phyloP scores from a whole-genome alignment of 2,113 vertebrate species.

The Tachuris rubrigastra region DNA sequence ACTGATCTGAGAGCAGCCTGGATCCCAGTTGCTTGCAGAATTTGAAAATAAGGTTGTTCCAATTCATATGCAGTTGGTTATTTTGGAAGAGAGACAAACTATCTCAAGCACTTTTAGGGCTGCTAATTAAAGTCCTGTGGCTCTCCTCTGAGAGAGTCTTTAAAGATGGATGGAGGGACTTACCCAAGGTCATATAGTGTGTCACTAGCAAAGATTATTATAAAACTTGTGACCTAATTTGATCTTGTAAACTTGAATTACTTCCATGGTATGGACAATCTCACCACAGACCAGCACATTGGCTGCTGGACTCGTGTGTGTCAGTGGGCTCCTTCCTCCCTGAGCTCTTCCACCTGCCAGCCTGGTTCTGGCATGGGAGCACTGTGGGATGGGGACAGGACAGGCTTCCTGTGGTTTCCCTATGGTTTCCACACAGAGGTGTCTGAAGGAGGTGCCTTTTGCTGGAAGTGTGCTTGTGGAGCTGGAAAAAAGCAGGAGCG shows the following conservation, averaged over 20 bases:
- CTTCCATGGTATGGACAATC: background rate
- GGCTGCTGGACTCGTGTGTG: background rate
- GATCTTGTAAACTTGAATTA: background rate
- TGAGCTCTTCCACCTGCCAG: background rate
- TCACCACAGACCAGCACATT: background rate
- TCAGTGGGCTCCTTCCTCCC: background rate
- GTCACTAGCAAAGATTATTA: background rate
- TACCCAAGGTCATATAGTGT: background rate
- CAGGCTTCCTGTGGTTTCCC: background rate
- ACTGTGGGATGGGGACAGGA: rapidly evolving
- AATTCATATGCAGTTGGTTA: slow-evolving; percentile 18
- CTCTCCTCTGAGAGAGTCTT: background rate
- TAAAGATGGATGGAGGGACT: slow-evolving; percentile 11
- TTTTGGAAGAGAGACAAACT: slow-evolving; percentile 28
- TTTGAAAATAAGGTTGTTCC: background rate
- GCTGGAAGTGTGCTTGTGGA: background rate
- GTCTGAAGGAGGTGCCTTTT: background rate
- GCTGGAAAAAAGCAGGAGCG: background rate
- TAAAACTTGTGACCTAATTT: slow-evolving; percentile 1
- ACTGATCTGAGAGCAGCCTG: slow-evolving; percentile 25
- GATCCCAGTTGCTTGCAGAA: slow-evolving; percentile 16
- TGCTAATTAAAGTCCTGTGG: slow-evolving; percentile 23
- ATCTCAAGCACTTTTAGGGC: background rate
- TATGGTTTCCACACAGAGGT: rapidly evolving
- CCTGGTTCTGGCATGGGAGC: background rate